Conservation (phyloP, 2,797 vertebrate species). For the Peromyscus eremicus region DNA sequence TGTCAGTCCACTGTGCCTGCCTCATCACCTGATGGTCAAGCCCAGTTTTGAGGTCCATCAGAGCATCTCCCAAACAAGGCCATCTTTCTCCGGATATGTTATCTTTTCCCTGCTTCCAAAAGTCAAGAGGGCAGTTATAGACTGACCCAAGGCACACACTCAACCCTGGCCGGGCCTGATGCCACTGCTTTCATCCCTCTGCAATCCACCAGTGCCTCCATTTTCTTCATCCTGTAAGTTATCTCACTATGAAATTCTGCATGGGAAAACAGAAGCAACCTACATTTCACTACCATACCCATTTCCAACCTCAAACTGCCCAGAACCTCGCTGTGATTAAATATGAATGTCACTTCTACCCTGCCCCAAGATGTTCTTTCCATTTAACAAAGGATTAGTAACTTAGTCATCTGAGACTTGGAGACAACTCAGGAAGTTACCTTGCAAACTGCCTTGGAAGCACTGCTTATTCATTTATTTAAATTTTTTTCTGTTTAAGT, state of each 20-base stretch:
- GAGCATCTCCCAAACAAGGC: not conserved
- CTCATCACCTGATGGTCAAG: not conserved
- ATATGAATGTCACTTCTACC: not conserved
- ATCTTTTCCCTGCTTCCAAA: not conserved
- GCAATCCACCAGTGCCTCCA: not conserved
- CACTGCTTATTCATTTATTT: not conserved
- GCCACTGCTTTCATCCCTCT: not conserved
- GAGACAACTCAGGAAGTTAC: not conserved
- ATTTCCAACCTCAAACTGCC: not conserved
- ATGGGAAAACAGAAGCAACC: not conserved
- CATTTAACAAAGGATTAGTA: not conserved
- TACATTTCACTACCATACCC: not conserved
- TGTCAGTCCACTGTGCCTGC: accelerated
- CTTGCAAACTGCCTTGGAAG: not conserved
- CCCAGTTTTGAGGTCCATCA: not conserved
- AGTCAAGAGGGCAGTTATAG: not conserved
- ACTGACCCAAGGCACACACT: not conserved
- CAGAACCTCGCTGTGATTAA: not conserved
- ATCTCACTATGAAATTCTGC: not conserved
- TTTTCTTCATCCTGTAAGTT: not conserved
- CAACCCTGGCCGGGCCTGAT: not conserved
- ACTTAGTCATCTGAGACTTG: not conserved
- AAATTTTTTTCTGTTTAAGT: conserved; percentile 3
- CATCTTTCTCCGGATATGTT: not conserved
- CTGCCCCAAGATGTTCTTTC: not conserved